Base-by-base conservation (phyloP, 2,113 vertebrate species). In the Tupaia chinensis region DNA sequence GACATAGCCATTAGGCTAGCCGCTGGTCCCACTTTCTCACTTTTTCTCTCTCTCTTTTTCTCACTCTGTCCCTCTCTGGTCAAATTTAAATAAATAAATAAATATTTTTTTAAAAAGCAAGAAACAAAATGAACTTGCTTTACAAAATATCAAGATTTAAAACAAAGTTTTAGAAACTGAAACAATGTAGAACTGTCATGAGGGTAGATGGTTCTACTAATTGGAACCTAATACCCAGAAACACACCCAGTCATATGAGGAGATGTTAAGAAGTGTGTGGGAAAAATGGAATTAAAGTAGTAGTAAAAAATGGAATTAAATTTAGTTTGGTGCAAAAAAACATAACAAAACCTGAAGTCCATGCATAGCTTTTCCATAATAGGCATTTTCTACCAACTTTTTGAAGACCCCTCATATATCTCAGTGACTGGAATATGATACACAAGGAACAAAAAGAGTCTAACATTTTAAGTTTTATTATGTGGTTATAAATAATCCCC, bases 381-480 rank as follows among this genome's bases (percentile, higher is more conserved):
- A 44, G 44, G 44, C 44, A 44, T 44, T 44, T 44, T 44, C 44
- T 44, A 44, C 5, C 44, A 44, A 44, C 44, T 44, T 44, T 44
- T 44, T 44, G 44, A 44, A 44, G 79, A 53, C 54, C 27, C 7
- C 70, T 27, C 34, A 23, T 90, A 56, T 90, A 78, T 90, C 25
- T 84, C 20, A 32, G 53, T 84, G 34, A 69, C 65, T 29, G 11
- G 32, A 53, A 60, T 77, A 82, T 73, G 14, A 25, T 89, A 89
- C n/a, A 81, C 27, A 89, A 84, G 22, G 54, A 32, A 1, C 61
- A 90, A 83, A 74, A 89, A 61, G 8, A 61, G 61, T 77, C 27
- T 89, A 61, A 88, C 32, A 44, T 66, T 74, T 94, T 94, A 10
- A 76, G 83, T 83, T 83, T 66, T n/a, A 53, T 61, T 89, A 56